Base-by-base conservation (phyloP, 2,113 vertebrate species). In the Triplophysa rosa region DNA sequence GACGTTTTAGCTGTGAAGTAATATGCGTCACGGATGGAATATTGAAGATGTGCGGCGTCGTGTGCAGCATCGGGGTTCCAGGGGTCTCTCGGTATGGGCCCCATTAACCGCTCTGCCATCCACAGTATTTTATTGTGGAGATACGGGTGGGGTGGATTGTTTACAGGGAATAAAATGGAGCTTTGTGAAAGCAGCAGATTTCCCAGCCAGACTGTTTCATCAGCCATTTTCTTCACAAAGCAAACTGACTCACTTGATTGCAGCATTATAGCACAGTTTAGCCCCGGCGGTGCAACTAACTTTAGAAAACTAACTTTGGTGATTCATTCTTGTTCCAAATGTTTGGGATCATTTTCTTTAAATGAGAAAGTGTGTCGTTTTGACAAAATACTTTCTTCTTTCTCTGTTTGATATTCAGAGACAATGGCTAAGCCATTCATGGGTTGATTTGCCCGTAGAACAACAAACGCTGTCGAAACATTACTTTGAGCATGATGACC, bases 21-120 rank as follows among this genome's bases (percentile, higher is more conserved):
- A 83, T 75, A 78, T 79, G 78, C 76, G 78, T 79, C 77, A 82
- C 79, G 80, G 52, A 37, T 66, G 62, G 77, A 84, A 82, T 82
- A 82, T 67, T 68, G 79, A 84, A 76, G 68, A 78, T 63, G 37
- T 17, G 13, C 49, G n/a, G 79, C 70, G 62, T 24, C 33, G 23
- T 65, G 67, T 47, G 64, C 47, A 65, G 66, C 67, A 33, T 67
- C 59, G 45, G 58, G 59, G 58, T 17, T 67, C 62, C 59, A 29
- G 58, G 59, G 58, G 21, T 67, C 62, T 79, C 77, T 52, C 64
- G 5, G 78, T 54, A 47, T 56, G 77, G 54, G 37, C 21, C 77
- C 26, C 69, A 63, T 79, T 49, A 78, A 52, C 71, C n/a, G 58
- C 73, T 80, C 49, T 52, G 16, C 49, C 49, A 52, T 70, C 59